Evolutionary conservation across 35 echinoderm and acorn worm species (phyloP).

Genomic region (Apostichopus japonicus): DNA sequence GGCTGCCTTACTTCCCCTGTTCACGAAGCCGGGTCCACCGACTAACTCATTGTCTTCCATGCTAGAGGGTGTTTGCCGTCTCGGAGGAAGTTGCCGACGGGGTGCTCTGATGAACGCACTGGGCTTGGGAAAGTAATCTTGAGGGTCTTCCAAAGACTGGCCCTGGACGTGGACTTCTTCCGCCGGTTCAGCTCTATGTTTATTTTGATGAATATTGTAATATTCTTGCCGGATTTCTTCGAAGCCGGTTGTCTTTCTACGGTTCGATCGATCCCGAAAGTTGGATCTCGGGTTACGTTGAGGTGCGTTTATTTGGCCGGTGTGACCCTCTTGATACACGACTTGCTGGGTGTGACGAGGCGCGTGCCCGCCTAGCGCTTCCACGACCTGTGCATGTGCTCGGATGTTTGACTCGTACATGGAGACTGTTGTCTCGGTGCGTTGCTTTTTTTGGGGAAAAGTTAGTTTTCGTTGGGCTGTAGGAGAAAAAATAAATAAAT

Average conservation of each 20-base stretch:
- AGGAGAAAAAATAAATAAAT: not conserved
- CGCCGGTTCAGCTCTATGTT: not conserved
- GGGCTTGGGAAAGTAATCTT: slow-evolving; percentile 30
- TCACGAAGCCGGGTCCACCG: not conserved
- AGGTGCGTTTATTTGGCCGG: slow-evolving; percentile 19
- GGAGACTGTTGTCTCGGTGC: not conserved
- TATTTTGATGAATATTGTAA: slow-evolving; percentile 51
- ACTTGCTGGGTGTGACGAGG: not conserved
- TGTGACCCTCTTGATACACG: slow-evolving; percentile 34
- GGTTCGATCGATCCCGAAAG: slow-evolving; percentile 3
- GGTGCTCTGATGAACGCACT: slow-evolving; percentile 54
- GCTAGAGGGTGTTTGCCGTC: not conserved
- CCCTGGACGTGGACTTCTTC: not conserved
- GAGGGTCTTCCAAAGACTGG: slow-evolving; percentile 16
- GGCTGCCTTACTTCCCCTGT: slow-evolving; percentile 26
- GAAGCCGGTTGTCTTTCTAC: slow-evolving; percentile 47
- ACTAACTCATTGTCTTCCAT: slow-evolving; percentile 19
- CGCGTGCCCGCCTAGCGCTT: not conserved
- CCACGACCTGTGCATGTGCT: slow-evolving; percentile 46
- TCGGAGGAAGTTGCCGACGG: not conserved
- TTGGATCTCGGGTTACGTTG: slow-evolving; percentile 20
- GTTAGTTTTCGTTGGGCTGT: slow-evolving; percentile 10
- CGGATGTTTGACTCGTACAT: slow-evolving; percentile 41
- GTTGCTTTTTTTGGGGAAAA: not conserved
- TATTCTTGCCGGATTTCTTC: slow-evolving; percentile 58